phyloP scores from a whole-genome alignment of 2,888 invertebrate genomes.

The Meteorus cinctellus region DNA sequence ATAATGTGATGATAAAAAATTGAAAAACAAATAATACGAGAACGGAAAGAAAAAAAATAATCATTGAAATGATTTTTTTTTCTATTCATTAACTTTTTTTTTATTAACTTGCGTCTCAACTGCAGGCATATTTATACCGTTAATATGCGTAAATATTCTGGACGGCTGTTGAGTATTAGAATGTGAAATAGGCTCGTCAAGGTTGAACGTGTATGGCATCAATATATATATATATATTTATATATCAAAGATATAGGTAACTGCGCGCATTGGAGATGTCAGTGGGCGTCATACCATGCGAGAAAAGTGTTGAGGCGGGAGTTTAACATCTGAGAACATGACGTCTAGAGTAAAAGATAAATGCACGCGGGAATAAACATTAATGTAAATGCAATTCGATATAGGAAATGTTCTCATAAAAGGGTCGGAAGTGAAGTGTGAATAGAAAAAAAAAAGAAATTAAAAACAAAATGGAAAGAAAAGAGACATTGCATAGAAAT shows the following conservation, averaged over 20 bases:
- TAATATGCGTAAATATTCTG: slow-evolving; percentile 44
- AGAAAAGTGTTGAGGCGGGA: slow-evolving; percentile 2
- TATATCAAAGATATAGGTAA: slow-evolving; percentile 2
- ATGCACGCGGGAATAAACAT: slow-evolving; percentile 7
- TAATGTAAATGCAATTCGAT: slow-evolving; percentile 11
- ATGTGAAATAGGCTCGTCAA: slow-evolving; percentile 62
- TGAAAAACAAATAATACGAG: neutral
- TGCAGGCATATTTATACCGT: neutral
- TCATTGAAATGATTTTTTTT: too few species aligned
- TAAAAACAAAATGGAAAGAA: neutral
- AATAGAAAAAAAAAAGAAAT: neutral
- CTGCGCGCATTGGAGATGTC: slow-evolving; percentile 14
- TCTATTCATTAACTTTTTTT: slow-evolving; percentile 5
- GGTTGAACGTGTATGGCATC: slow-evolving; percentile 54
- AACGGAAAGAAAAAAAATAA: too few species aligned
- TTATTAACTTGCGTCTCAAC: neutral
- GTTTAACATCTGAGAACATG: slow-evolving; percentile 6
- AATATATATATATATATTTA: neutral
- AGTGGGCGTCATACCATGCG: slow-evolving; percentile 7
- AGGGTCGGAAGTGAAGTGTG: slow-evolving; percentile 32
- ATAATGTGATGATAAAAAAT: too few species aligned
- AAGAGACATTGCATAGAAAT: neutral
- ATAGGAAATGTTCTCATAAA: slow-evolving; percentile 14
- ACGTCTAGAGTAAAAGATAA: slow-evolving; percentile 12
- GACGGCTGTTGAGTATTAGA: slow-evolving; percentile 57